These are phyloP conservation scores for Meteorus sp. DNA, from an alignment of 1,140 invertebrate species.

Conservation along the genomic window DNA sequence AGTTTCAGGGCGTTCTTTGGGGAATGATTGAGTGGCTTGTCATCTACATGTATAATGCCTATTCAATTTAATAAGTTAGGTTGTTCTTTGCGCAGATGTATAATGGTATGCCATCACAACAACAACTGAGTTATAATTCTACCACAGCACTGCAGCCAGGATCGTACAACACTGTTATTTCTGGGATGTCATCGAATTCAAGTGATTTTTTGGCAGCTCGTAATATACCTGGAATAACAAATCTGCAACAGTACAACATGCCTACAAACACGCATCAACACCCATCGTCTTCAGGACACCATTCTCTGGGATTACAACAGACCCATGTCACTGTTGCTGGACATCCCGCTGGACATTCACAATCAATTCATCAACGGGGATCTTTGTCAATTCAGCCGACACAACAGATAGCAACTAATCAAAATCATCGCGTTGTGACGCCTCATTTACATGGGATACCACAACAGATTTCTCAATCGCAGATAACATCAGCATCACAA, in stretches of 20 bases:
- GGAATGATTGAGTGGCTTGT: no score
- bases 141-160: slow-evolving; percentile 25
- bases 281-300: slow-evolving; percentile 34
- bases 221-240: slow-evolving; percentile 42
- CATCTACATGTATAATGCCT: not conserved
- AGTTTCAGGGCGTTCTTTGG: no score
- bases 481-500: no score
- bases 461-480: not conserved
- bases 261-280: slow-evolving; percentile 39
- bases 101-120: slow-evolving; percentile 48
- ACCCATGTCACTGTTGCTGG: not conserved
- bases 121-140: slow-evolving; percentile 37
- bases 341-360: slow-evolving; percentile 2
- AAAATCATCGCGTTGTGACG: not conserved
- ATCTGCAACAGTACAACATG: slow-evolving; percentile 49
- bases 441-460: not conserved
- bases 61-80: slow-evolving; percentile 8
- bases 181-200: slow-evolving; percentile 43
- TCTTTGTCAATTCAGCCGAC: not conserved
- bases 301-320: not conserved
- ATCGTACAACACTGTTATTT: slow-evolving; percentile 41
- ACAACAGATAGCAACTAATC: not conserved
- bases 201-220: slow-evolving; percentile 39
- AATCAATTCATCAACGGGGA: not conserved
- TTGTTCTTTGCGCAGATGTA: slow-evolving; percentile 39